Base-by-base conservation (phyloP, 2,113 vertebrate genomes). In the Phylloscopus trochilus region DNA sequence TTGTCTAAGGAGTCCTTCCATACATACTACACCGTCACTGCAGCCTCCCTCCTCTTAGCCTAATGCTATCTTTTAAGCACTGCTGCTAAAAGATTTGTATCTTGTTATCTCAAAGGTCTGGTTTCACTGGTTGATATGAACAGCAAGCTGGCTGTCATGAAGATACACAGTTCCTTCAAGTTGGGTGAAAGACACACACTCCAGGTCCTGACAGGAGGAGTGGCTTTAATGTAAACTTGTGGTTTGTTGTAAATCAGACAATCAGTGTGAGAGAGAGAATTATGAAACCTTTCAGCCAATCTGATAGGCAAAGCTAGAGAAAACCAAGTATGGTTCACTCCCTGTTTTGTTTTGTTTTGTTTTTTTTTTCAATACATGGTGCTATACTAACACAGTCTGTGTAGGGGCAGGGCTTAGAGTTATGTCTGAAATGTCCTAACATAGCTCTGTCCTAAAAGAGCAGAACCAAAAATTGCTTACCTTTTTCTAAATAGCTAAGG, bases 291-390 rank as follows among this genome's bases (percentile, higher is more conserved):
- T 49, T 19, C 46, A 95, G 28, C 11, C 37, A 68, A 28, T 3
- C 11, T 37, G 37, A n/a, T 8, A 39, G 43, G 53, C 15, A 82
- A 68, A 76, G 39, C 26, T 67, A 18, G 52, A 62, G 56, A 56
- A 84, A 78, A 59, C 3, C 20, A 44, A 15, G 19, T 1, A 1
- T 63, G 13, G 7, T 58, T 78, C 39, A 22, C 18, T 37, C 63
- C 30, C 13, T 46, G 18, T 47, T 30, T 3, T 5, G 18, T 1
- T 22, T 47, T 44, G n/a, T n/a, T n/a, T n/a, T n/a, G 15, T 44
- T 44, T 44, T 44, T 20, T 76, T 56, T 59, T 79, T 41, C 24
- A 76, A 10, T 8, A 31, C 0, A 0, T 52, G 13, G 10, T 3
- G 2, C 27, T 56, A 27, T 23, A 6, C 46, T 58, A 33, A 44